phyloP scores from a whole-genome alignment of 2,797 vertebrate genomes.

The Chelon labrosus region DNA sequence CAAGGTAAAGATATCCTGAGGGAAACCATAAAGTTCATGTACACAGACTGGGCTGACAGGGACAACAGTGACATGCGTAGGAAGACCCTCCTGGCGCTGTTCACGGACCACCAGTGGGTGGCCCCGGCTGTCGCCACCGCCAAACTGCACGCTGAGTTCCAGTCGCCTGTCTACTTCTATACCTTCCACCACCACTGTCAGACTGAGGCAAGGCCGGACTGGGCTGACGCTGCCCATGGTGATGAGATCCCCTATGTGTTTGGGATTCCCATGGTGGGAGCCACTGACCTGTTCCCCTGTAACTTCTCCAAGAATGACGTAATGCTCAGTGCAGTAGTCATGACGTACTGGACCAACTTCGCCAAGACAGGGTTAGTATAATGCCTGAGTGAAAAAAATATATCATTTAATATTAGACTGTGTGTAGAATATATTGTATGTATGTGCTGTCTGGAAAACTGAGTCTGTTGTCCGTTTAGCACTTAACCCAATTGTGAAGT shows the following conservation, averaged over 20 bases:
- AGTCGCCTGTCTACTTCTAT: conserved; percentile 96
- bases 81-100: conserved; percentile 94
- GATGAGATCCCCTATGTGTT: conserved; percentile 97
- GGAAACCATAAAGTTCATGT: conserved; percentile 99
- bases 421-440: not conserved
- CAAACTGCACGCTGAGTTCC: conserved; percentile 95
- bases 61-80: conserved; percentile 96
- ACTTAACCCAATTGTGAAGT: not conserved
- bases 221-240: conserved; percentile 95
- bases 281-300: conserved; percentile 96
- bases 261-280: conserved; percentile 96
- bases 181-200: conserved; percentile 99
- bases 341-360: conserved; percentile 99
- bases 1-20: conserved; percentile 92
- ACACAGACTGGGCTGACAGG: conserved; percentile 97
- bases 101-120: conserved; percentile 98
- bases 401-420: not conserved
- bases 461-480: not conserved
- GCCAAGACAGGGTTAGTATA: conserved; percentile 92
- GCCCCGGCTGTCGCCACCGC: conserved; percentile 96
- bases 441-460: not conserved
- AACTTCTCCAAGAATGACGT: conserved; percentile 99
- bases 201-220: conserved; percentile 94
- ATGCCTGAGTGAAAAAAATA: not conserved
- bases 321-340: conserved; percentile 96